Evolutionary conservation across 2,113 vertebrate genomes (phyloP).

Genomic region (Epinephelus lanceolatus): DNA sequence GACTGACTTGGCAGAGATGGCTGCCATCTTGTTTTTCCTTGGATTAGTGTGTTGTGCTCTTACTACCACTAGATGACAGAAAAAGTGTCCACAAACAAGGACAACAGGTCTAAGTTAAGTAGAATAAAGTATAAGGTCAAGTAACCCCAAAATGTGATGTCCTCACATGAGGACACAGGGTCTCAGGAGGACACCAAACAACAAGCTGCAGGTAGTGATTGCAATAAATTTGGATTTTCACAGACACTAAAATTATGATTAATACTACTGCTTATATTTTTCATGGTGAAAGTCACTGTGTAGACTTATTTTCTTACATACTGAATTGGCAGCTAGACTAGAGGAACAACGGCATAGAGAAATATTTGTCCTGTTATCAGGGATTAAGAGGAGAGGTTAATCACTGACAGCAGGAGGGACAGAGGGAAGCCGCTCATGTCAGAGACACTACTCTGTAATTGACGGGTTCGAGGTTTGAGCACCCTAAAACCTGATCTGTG

Average conservation of each 20-base stretch:
- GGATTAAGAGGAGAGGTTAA: not conserved
- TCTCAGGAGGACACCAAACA: not conserved
- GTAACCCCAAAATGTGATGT: too few relatives aligned
- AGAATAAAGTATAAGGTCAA: too few relatives aligned
- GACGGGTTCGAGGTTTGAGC: conserved; percentile 2
- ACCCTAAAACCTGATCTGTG: not conserved
- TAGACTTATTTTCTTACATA: not conserved
- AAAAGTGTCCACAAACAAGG: too few relatives aligned
- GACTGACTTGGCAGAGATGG: too few relatives aligned
- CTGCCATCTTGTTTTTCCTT: too few relatives aligned
- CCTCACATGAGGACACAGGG: too few relatives aligned
- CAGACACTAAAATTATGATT: not conserved
- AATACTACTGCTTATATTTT: not conserved
- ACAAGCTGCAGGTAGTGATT: too few relatives aligned
- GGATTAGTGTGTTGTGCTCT: too few relatives aligned
- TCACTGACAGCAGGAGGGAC: conserved; percentile 9
- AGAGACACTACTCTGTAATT: not conserved
- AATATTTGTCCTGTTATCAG: not conserved
- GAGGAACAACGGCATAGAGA: not conserved
- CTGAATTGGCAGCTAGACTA: not conserved
- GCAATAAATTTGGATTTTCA: not conserved
- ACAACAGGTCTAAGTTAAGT: too few relatives aligned
- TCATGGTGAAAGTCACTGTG: not conserved
- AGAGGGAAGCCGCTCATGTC: not conserved
- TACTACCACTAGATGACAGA: too few relatives aligned